These are phyloP conservation scores for Epinephelus awoara DNA, from an alignment of 2,797 vertebrate species.

Conservation along the genomic window DNA sequence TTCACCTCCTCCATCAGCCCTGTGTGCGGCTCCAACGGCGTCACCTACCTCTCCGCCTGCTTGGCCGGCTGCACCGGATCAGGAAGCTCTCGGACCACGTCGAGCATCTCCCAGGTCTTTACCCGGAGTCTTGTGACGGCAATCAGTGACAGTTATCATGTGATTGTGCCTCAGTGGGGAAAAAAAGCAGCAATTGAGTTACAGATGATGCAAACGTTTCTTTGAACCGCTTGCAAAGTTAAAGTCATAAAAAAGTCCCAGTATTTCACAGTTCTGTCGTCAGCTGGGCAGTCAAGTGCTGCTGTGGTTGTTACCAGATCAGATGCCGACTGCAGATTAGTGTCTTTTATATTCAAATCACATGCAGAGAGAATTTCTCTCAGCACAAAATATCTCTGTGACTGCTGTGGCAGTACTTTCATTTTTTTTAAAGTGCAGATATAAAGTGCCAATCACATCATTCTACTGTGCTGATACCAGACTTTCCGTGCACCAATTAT, in stretches of 20 bases:
- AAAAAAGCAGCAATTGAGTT: neutral
- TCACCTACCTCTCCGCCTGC: slow-evolving; percentile 98
- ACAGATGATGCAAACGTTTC: neutral
- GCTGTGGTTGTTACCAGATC: slow-evolving; percentile 26
- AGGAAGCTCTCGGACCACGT: slow-evolving; percentile 58
- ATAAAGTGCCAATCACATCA: neutral
- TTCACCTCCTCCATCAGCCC: slow-evolving; percentile 96
- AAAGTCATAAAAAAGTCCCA: neutral
- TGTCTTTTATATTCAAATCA: slow-evolving; percentile 56
- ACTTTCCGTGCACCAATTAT: neutral
- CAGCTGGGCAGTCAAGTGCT: slow-evolving; percentile 36
- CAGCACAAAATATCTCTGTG: slow-evolving; percentile 35
- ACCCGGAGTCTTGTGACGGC: neutral
- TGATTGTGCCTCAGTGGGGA: neutral
- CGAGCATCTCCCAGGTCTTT: slow-evolving; percentile 72
- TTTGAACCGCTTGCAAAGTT: neutral
- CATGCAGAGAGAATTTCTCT: slow-evolving; percentile 42
- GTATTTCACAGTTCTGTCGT: slow-evolving; percentile 33
- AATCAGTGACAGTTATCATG: neutral
- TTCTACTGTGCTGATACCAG: neutral
- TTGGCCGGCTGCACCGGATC: slow-evolving; percentile 93
- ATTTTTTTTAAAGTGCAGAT: slow-evolving; percentile 5
- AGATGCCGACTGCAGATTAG: slow-evolving; percentile 50
- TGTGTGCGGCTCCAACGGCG: slow-evolving; percentile 93
- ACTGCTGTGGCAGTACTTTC: neutral